Conservation (phyloP, 2,113 vertebrate genomes). For the Crotalus tigris region DNA sequence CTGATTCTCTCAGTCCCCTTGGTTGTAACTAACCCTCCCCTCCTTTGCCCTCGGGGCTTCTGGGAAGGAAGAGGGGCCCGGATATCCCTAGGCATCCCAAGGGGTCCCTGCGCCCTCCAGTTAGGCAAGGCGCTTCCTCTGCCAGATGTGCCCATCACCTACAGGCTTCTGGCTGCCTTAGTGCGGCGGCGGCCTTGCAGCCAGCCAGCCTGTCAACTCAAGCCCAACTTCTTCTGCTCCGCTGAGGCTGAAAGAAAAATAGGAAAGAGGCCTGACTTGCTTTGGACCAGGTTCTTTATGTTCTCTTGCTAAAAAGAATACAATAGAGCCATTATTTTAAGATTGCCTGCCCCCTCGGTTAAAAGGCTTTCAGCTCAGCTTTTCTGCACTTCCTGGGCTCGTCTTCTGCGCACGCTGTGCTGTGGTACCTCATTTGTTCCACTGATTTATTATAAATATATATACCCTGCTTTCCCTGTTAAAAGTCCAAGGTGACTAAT, state of each 20-base stretch:
- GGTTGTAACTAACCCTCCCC: background rate
- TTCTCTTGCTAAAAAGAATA: background rate
- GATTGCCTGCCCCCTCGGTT: fast-evolving
- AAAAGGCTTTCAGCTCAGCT: background rate
- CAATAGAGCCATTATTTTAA: background rate
- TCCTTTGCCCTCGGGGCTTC: background rate
- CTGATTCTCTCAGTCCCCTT: background rate
- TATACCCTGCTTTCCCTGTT: background rate
- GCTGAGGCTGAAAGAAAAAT: background rate
- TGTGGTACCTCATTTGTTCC: background rate
- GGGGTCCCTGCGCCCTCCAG: background rate
- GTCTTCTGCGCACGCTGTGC: background rate
- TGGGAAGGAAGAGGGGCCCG: background rate
- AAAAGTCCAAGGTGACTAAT: background rate
- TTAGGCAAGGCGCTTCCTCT: background rate
- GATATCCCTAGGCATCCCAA: background rate
- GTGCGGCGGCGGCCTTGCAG: background rate
- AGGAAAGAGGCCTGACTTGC: background rate
- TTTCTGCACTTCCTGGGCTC: background rate
- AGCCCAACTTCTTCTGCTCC: background rate
- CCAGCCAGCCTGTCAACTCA: background rate
- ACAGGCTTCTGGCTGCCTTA: background rate
- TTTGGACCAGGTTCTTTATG: background rate
- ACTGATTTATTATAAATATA: background rate
- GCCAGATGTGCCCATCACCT: background rate